Conservation (phyloP, 2,888 invertebrate genomes). For the Toxonevra muliebris region DNA sequence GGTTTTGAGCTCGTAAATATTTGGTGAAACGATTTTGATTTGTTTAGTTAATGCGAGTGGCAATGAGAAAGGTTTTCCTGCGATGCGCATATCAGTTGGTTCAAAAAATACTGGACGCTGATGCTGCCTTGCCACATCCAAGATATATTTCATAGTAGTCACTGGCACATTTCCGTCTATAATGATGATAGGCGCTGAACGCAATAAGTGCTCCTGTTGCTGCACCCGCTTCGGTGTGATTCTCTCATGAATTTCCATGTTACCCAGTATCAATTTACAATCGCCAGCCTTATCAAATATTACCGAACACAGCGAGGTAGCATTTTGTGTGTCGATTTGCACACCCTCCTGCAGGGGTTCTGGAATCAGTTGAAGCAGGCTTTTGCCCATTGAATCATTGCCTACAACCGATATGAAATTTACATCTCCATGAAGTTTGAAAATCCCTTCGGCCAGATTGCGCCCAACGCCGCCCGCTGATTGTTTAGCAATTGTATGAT, state of each 20-base stretch:
- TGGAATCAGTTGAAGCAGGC: conserved; percentile 61
- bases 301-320: conserved; percentile 80
- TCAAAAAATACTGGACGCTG: conserved; percentile 89
- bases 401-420: conserved; percentile 82
- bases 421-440: conserved; percentile 73
- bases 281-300: conserved; percentile 80
- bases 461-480: conserved; percentile 91
- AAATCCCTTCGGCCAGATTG: conserved; percentile 89
- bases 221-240: conserved; percentile 76
- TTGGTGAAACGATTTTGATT: conserved; percentile 77
- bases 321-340: conserved; percentile 46
- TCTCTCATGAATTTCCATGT: conserved; percentile 80
- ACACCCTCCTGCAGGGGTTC: conserved; percentile 55
- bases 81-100: conserved; percentile 84
- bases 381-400: conserved; percentile 70
- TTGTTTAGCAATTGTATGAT: conserved; percentile 72
- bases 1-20: conserved; percentile 77
- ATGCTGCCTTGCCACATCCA: conserved; percentile 71
- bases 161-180: conserved; percentile 85
- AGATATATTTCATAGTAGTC: conserved; percentile 72
- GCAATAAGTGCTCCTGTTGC: conserved; percentile 69
- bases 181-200: conserved; percentile 76
- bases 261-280: conserved; percentile 82
- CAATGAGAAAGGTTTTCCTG: conserved; percentile 74
- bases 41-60: conserved; percentile 45